Evolutionary conservation across 2,797 vertebrate genomes (phyloP).

Genomic region (Syngnathus acus): DNA sequence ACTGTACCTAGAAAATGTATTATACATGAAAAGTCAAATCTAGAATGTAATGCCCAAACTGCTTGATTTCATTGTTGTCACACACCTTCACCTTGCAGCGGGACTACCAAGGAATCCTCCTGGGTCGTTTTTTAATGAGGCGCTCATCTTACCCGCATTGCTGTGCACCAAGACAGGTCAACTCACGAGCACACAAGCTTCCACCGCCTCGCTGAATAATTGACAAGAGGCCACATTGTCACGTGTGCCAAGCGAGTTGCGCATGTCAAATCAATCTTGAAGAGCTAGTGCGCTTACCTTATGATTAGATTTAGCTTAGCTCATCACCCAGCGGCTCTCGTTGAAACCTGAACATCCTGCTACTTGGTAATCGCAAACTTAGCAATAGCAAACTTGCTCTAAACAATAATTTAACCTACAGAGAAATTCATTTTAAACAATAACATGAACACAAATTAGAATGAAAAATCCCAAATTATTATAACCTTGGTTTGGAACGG

Average conservation of each 20-base stretch:
- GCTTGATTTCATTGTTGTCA: not conserved
- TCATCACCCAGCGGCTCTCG: no score
- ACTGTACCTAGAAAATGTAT: no score
- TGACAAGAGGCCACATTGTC: conserved; percentile 31
- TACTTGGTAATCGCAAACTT: not conserved
- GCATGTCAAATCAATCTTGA: not conserved
- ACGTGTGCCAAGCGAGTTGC: conserved; percentile 3
- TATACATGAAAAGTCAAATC: no score
- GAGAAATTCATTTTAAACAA: no score
- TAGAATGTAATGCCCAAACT: not conserved
- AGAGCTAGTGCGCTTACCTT: not conserved
- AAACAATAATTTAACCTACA: no score
- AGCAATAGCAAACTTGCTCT: no score
- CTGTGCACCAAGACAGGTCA: conserved; percentile 27
- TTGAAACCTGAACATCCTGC: not conserved
- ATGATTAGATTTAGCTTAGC: no score
- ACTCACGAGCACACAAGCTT: conserved; percentile 40
- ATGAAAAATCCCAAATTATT: no score
- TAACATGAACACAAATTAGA: no score
- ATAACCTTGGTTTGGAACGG: no score
- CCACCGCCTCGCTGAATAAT: conserved; percentile 51
- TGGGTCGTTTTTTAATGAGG: conserved; percentile 17
- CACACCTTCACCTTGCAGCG: not conserved
- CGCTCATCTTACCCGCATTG: conserved; percentile 41
- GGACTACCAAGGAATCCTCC: conserved; percentile 16